Percentiles rank a stretch among this genome's conserved stretches.
Evolutionary conservation across 2,113 vertebrate genomes (phyloP).

Genomic region (Okapia johnstoni): DNA sequence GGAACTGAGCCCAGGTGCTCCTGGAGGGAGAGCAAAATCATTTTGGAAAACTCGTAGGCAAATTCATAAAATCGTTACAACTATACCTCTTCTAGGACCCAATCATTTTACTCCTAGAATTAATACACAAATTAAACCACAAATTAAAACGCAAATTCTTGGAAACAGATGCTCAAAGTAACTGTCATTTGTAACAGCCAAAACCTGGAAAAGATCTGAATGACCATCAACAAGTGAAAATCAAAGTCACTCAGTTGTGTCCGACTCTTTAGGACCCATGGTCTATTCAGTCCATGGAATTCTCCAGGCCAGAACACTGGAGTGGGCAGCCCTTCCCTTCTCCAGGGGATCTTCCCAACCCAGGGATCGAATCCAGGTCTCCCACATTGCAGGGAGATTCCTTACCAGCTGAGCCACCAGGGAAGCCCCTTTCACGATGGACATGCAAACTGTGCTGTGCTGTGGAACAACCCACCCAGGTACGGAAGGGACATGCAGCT

Average conservation of each 20-base stretch:
- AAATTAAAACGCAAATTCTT: background rate
- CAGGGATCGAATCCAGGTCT: background rate
- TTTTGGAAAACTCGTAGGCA: background rate
- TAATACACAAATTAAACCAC: background rate
- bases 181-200: background rate
- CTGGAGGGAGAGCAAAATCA: background rate
- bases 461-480: rapidly evolving
- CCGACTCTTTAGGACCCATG: background rate
- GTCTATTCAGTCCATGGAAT: background rate
- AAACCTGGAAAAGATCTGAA: background rate
- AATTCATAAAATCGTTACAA: background rate
- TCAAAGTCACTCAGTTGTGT: rapidly evolving
- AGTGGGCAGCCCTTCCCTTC: background rate
- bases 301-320: background rate
- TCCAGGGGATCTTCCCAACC: background rate
- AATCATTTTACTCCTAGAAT: background rate
- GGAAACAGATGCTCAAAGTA: background rate
- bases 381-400: background rate
- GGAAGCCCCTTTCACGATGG: background rate
- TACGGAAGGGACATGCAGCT: rapidly evolving
- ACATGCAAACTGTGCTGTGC: rapidly evolving
- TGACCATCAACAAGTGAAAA: background rate
- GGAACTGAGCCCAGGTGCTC: background rate
- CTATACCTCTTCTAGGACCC: rapidly evolving
- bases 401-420: background rate